Conservation (phyloP, 2,797 vertebrate species). For the Benthosema pterotum region DNA sequence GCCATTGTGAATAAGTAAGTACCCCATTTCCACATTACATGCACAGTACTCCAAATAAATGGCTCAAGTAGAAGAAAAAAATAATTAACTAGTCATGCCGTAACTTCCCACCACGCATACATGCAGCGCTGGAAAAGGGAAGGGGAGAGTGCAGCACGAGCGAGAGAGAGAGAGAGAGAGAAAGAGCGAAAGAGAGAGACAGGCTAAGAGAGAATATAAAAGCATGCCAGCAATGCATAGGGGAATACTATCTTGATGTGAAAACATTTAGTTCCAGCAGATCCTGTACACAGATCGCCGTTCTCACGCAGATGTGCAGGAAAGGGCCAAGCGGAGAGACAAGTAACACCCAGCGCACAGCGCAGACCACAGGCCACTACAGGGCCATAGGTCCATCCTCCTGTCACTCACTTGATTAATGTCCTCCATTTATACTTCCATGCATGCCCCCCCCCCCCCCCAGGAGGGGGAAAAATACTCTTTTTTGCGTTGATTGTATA, state of each 20-base stretch:
- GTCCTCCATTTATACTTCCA: conserved; percentile 18
- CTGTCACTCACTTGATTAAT: conserved; percentile 44
- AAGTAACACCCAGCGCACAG: conserved; percentile 43
- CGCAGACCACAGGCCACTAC: conserved; percentile 10
- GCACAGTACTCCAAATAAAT: too few relatives aligned
- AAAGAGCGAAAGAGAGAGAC: not conserved
- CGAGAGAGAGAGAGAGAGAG: conserved; percentile 5
- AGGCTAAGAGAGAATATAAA: conserved; percentile 37
- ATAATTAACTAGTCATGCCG: too few relatives aligned
- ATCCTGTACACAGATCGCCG: conserved; percentile 73
- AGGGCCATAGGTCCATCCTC: conserved; percentile 29
- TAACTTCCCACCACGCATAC: too few relatives aligned
- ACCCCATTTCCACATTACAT: too few relatives aligned
- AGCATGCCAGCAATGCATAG: conserved; percentile 74
- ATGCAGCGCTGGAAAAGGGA: too few relatives aligned
- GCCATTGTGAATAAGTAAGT: too few relatives aligned
- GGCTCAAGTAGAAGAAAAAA: too few relatives aligned
- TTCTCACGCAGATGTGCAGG: conserved; percentile 77
- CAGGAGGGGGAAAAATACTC: conserved; percentile 10
- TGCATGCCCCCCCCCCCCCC: too few relatives aligned
- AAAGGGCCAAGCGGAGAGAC: conserved; percentile 45
- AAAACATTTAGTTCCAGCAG: conserved; percentile 81
- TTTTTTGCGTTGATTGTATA: too few relatives aligned
- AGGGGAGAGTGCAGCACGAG: conserved; percentile 7
- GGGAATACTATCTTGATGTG: conserved; percentile 79